phyloP scores from a whole-genome alignment of 2,888 invertebrate species.

The Deroplatys truncata region DNA sequence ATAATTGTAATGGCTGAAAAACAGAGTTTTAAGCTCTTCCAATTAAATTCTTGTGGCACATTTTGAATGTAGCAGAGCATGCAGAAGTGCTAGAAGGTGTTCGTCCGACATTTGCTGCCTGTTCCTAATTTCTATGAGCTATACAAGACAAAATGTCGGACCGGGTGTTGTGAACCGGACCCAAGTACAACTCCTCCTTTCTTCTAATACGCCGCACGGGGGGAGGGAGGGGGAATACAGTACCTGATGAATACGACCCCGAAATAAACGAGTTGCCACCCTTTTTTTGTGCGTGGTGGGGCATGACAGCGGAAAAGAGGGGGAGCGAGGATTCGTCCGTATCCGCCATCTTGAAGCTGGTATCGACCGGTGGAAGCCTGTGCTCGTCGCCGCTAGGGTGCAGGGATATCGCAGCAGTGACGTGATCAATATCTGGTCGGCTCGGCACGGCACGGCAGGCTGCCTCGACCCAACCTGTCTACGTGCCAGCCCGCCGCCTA shows the following conservation, averaged over 20 bases:
- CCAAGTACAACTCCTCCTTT: neutral
- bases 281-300: neutral
- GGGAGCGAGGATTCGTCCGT: neutral
- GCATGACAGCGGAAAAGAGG: neutral
- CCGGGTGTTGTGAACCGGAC: neutral
- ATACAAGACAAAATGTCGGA: neutral
- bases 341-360: neutral
- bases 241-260: neutral
- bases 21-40: too few species aligned
- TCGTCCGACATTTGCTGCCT: neutral
- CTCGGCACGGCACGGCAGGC: neutral
- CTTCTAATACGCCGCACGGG: neutral
- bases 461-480: neutral
- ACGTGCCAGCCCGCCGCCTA: neutral
- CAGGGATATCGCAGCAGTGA: neutral
- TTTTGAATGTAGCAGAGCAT: too few species aligned
- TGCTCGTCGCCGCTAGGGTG: neutral
- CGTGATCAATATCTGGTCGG: neutral
- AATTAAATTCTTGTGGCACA: too few species aligned
- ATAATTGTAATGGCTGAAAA: too few species aligned
- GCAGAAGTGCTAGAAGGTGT: neutral
- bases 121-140: neutral
- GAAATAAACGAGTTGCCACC: neutral
- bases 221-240: neutral
- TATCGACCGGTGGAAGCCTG: neutral